Evolutionary conservation across 2,113 vertebrate species (phyloP), one percentile per base, ranked within the genome.

Genomic region (Alectura lathami): DNA sequence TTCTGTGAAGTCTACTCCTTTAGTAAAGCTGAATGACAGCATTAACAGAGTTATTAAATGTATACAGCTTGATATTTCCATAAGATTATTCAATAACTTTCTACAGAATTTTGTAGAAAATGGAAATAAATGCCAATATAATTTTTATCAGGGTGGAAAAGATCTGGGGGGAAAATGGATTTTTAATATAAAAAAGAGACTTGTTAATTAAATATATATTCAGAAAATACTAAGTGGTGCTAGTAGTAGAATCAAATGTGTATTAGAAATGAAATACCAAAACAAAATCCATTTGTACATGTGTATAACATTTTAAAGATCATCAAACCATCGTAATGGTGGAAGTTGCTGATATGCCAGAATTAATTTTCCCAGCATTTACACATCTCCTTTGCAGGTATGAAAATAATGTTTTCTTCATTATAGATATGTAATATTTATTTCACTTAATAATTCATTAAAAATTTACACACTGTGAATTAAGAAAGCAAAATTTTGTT

Each of bases 161-260:
- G 12, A 12, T 11, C 9, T 7, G 5, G n/a, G 13, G 4, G 8
- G 8, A 29, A 45, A 62, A 38, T 1, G 2, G 7, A 9, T 56
- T 64, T 24, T 48, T 66, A 48, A 56, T 47, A 84, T 7, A 17
- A 66, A 82, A 81, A 85, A 57, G 3, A 66, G 4, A 51, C 5
- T 36, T 56, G 5, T 23, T 16, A 74, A 64, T 83, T 22, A 47
- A 84, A 45, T 15, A 29, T 3, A 38, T 48, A 60, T 74, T 38
- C 32, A 8, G 69, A 51, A 62, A 17, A 1, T 22, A 56, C 8
- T 18, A 93, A 74, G 53, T 74, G 0, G 59, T 70, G 21, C 10
- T 42, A 82, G 48, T 27, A 81, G 51, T 50, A 75, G 6, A 45
- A 68, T 42, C 22, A 77, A 82, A 60, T 2, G 2, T 5, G 5